Conservation (phyloP, 2,888 invertebrate species). For the Tanypteryx hageni region DNA sequence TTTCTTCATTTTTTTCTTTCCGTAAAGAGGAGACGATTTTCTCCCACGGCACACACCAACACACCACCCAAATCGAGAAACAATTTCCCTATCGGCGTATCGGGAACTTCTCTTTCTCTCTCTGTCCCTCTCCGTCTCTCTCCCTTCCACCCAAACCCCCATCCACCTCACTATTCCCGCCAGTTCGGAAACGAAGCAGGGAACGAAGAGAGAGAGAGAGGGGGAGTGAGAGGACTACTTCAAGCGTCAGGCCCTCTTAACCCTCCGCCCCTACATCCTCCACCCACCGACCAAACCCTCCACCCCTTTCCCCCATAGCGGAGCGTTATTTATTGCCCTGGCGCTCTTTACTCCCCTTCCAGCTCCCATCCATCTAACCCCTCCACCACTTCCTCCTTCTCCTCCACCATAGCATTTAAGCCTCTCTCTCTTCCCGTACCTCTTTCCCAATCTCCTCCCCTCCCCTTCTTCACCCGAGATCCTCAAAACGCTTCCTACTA, state of each 20-base stretch:
- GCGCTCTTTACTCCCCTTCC: neutral
- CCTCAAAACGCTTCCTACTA: neutral
- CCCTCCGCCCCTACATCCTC: conserved; percentile 22
- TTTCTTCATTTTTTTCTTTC: neutral
- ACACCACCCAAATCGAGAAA: conserved; percentile 25
- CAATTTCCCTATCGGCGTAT: conserved; percentile 48
- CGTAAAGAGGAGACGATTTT: neutral
- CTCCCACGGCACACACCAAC: neutral
- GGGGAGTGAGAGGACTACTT: conserved; percentile 7
- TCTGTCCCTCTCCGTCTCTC: neutral
- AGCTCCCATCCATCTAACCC: neutral
- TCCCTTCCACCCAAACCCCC: neutral
- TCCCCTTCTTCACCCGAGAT: neutral
- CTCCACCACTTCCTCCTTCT: neutral
- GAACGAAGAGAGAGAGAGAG: neutral
- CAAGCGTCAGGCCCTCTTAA: conserved; percentile 50
- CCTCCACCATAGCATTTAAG: conserved; percentile 14
- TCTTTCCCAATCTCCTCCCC: neutral
- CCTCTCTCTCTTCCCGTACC: neutral
- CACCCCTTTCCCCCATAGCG: conserved; percentile 1
- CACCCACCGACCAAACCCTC: neutral
- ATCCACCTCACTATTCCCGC: neutral
- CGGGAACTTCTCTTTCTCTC: neutral
- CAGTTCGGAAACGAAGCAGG: neutral
- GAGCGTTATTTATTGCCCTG: conserved; percentile 44